Evolutionary conservation across 1,140 invertebrate species (phyloP).

Genomic region (Pararge aegeria): DNA sequence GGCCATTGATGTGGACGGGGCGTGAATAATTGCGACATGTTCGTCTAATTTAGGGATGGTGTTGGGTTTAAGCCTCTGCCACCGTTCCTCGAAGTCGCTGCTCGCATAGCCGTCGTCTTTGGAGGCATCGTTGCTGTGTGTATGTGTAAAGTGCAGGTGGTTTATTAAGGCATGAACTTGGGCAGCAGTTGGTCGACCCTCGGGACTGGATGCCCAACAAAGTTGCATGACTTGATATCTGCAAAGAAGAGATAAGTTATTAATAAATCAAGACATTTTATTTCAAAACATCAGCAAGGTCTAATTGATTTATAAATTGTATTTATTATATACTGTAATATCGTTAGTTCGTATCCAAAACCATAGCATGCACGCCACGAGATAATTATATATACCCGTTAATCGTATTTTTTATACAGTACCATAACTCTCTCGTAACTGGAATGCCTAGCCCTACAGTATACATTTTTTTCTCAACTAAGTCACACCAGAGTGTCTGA

Average conservation of each 20-base stretch:
- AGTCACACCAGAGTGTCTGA: too few relatives aligned
- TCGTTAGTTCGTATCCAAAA: too few relatives aligned
- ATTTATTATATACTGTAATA: too few relatives aligned
- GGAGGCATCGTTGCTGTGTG: constrained; percentile 41
- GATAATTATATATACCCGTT: too few relatives aligned
- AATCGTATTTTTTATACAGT: too few relatives aligned
- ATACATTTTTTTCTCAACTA: too few relatives aligned
- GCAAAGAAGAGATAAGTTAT: constrained; percentile 26
- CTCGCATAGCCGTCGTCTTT: constrained; percentile 51
- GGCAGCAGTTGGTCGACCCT: constrained; percentile 63
- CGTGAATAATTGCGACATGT: constrained; percentile 64
- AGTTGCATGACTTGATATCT: constrained; percentile 85
- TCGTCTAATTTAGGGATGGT: constrained; percentile 81
- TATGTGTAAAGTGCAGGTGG: constrained; percentile 77
- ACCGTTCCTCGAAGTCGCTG: constrained; percentile 85
- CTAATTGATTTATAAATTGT: too few relatives aligned
- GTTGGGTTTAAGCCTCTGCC: constrained; percentile 84
- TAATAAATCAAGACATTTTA: background rate
- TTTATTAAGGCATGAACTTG: constrained; percentile 81
- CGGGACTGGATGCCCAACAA: constrained; percentile 80
- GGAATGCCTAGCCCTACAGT: too few relatives aligned
- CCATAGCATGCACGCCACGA: too few relatives aligned
- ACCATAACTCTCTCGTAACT: too few relatives aligned
- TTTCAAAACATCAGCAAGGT: too few relatives aligned
- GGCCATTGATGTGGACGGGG: constrained; percentile 53